Conservation (phyloP, 2,113 vertebrate genomes). For the Elephantulus edwardii region DNA sequence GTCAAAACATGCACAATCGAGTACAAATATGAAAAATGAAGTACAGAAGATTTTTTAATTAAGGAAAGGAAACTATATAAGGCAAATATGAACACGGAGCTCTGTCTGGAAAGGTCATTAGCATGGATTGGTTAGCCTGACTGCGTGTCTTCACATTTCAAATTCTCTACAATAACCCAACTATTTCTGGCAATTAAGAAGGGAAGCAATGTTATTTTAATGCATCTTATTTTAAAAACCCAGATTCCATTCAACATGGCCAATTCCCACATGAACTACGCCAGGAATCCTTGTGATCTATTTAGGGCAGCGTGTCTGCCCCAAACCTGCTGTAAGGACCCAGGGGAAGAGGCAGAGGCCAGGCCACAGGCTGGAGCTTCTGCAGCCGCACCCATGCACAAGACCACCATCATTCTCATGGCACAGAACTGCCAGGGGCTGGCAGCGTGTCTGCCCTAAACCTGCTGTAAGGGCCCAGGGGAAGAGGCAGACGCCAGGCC, state of each 20-base stretch:
- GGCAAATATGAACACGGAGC: not conserved
- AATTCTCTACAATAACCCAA: not conserved
- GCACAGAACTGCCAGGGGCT: not conserved
- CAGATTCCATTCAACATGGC: not conserved
- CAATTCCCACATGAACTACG: not conserved
- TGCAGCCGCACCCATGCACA: not conserved
- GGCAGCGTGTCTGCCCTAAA: not conserved
- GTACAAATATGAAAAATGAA: not conserved
- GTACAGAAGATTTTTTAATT: not conserved
- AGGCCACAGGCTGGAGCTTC: not conserved
- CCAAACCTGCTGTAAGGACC: not conserved
- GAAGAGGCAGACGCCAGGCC: not conserved
- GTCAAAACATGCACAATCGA: slow-evolving; percentile 23
- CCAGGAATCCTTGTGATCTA: not conserved
- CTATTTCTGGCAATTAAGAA: slow-evolving; percentile 17
- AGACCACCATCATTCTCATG: not conserved
- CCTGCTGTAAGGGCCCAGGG: not conserved
- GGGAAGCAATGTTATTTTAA: not conserved
- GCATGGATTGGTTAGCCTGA: no score
- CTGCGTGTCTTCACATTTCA: not conserved
- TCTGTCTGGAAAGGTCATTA: no score
- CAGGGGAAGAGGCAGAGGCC: not conserved
- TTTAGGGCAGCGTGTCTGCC: not conserved
- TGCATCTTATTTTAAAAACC: not conserved
- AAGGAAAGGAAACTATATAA: not conserved